Conservation (phyloP, 2,113 vertebrate genomes). For the Cyphomyrus discorhynchus region DNA sequence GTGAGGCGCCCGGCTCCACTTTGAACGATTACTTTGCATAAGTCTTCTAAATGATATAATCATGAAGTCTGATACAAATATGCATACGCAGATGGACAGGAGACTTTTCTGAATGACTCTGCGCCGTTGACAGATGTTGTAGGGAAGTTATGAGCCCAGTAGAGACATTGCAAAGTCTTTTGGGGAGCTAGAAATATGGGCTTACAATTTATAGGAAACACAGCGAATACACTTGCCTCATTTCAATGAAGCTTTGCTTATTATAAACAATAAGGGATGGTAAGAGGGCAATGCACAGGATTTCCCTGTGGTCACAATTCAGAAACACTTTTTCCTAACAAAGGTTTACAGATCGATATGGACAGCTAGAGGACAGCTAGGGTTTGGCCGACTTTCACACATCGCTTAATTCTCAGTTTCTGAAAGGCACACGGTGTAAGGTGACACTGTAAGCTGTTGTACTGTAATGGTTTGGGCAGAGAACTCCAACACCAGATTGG, state of each 20-base stretch:
- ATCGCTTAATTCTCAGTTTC: background rate
- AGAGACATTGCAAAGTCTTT: background rate
- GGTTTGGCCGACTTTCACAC: background rate
- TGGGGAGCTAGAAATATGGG: background rate
- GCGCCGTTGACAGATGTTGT: background rate
- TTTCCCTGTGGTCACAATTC: background rate
- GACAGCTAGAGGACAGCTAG: background rate
- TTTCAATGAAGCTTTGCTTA: background rate
- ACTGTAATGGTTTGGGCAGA: background rate
- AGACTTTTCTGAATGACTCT: background rate
- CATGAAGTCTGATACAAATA: background rate
- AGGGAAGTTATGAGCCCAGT: background rate
- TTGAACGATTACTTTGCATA: background rate
- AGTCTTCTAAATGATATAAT: background rate
- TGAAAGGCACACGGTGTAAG: background rate
- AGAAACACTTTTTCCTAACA: background rate
- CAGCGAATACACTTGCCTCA: background rate
- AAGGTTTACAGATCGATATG: background rate
- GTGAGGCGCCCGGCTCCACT: background rate
- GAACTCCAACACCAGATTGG: background rate
- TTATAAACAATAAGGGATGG: background rate
- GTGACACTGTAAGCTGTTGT: background rate
- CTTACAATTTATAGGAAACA: background rate
- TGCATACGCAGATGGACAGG: background rate
- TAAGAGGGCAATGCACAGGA: background rate